Conservation (phyloP, 2,888 invertebrate species). For the Hoplodrina blanda region DNA sequence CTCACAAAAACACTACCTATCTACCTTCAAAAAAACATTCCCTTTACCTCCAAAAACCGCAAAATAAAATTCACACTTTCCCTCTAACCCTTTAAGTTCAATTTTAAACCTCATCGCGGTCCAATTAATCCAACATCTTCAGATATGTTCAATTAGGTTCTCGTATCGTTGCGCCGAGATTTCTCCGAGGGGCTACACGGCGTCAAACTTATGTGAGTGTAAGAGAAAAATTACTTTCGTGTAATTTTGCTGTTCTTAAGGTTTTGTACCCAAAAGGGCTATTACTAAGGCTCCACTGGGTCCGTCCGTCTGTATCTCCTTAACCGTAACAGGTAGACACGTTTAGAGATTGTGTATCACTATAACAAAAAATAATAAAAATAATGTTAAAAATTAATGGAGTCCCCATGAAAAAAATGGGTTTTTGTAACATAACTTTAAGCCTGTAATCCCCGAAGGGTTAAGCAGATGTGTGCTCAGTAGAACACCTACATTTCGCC, state of each 20-base stretch:
- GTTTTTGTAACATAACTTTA: too few species aligned
- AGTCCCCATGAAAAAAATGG: too few species aligned
- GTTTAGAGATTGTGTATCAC: too few species aligned
- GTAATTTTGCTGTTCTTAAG: slow-evolving; percentile 13
- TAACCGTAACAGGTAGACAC: too few species aligned
- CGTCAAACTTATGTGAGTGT: slow-evolving; percentile 31
- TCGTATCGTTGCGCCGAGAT: slow-evolving; percentile 59
- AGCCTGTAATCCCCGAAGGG: too few species aligned
- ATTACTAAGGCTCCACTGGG: too few species aligned
- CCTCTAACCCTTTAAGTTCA: slow-evolving; percentile 23
- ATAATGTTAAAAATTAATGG: too few species aligned
- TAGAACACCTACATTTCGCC: too few species aligned
- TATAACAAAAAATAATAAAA: too few species aligned
- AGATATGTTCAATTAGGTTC: slow-evolving; percentile 64
- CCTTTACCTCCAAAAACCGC: neutral
- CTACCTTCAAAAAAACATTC: neutral
- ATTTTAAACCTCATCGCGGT: slow-evolving; percentile 58
- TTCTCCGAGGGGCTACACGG: slow-evolving; percentile 63
- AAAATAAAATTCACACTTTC: slow-evolving; percentile 11
- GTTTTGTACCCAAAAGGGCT: too few species aligned
- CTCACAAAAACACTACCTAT: neutral
- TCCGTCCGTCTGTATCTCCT: too few species aligned
- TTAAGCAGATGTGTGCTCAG: too few species aligned
- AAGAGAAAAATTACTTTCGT: slow-evolving; percentile 44
- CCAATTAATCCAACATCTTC: slow-evolving; percentile 60